A percentile compares a stretch with the other conserved stretches of the same genome.
Conservation (phyloP, 2,888 invertebrate species). For the Herminia tarsipennalis region DNA sequence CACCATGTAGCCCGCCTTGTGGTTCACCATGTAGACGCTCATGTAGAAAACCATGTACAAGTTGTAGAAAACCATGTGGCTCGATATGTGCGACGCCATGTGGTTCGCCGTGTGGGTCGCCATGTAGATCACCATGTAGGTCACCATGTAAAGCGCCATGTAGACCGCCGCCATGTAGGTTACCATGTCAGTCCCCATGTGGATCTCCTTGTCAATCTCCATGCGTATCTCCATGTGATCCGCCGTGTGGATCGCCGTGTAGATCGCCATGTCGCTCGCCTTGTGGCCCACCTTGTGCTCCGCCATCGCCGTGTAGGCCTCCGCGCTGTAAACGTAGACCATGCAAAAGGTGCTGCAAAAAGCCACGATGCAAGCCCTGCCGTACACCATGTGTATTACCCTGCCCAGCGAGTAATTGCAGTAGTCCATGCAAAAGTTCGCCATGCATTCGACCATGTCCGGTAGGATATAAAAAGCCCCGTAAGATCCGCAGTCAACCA, state of each 20-base stretch:
- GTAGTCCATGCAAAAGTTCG: constrained; percentile 55
- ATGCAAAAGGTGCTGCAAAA: too few relatives aligned
- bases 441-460: constrained; percentile 70
- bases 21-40: not conserved
- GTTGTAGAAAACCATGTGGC: not conserved
- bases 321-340: not conserved
- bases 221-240: not conserved
- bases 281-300: not conserved
- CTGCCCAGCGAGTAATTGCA: constrained; percentile 24
- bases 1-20: not conserved
- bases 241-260: not conserved
- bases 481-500: constrained; percentile 61
- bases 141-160: constrained; percentile 26
- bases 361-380: not conserved
- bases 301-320: not conserved
- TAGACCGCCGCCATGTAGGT: constrained; percentile 3
- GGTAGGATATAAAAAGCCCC: constrained; percentile 57
- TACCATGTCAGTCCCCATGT: not conserved
- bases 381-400: not conserved
- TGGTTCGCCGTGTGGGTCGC: not conserved
- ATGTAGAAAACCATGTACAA: not conserved
- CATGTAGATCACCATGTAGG: constrained; percentile 12
- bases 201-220: not conserved
- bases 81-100: not conserved
- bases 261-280: not conserved